These are phyloP conservation scores for Cancer borealis DNA, from an alignment of 2,888 invertebrate genomes.

Conservation along the genomic window DNA sequence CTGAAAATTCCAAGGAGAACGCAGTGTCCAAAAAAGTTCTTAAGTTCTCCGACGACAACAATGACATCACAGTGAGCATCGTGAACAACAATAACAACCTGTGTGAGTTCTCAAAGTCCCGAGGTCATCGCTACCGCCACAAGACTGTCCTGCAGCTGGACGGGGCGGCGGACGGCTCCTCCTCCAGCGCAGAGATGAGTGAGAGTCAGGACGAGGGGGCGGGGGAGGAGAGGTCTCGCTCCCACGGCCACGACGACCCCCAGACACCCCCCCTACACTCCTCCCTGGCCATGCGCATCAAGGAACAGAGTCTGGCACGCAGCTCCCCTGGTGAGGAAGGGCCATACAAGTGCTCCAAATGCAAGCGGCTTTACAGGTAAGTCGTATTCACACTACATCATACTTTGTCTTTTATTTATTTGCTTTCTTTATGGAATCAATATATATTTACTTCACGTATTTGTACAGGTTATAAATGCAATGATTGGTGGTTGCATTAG, in stretches of 20 bases:
- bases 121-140: constrained; percentile 72
- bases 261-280: constrained; percentile 78
- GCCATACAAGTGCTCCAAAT: constrained; percentile 91
- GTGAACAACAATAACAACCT: constrained; percentile 77
- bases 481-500: too few species aligned
- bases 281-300: constrained; percentile 82
- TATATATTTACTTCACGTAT: too few species aligned
- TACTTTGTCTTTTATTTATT: neutral
- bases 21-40: constrained; percentile 75
- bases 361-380: constrained; percentile 84
- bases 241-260: constrained; percentile 54
- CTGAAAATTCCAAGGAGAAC: constrained; percentile 59
- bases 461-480: too few species aligned
- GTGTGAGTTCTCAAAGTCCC: constrained; percentile 75
- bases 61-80: constrained; percentile 77
- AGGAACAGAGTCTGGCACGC: constrained; percentile 80
- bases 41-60: constrained; percentile 76
- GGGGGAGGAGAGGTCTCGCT: constrained; percentile 80
- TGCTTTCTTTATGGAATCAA: neutral
- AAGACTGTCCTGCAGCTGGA: constrained; percentile 82
- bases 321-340: constrained; percentile 83
- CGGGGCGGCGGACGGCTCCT: constrained; percentile 82
- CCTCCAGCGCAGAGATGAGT: constrained; percentile 81
- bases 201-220: constrained; percentile 80
- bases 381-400: neutral